Base-by-base conservation (phyloP, 2,888 invertebrate species). In the Drosophila nr. perissopoda region DNA sequence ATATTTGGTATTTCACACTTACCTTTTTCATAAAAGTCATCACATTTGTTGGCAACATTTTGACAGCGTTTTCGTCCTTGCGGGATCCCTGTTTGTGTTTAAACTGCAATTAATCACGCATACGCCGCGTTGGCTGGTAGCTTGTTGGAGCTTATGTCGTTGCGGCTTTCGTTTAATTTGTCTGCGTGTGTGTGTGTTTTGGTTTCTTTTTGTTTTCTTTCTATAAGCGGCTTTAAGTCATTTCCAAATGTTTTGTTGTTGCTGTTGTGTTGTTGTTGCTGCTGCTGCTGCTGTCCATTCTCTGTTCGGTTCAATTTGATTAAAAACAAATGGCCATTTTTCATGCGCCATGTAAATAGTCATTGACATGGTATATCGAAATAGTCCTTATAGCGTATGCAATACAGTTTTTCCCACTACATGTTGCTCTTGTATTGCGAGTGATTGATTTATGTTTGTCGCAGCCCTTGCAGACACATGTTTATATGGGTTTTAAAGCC, bases 1-100 rank as follows among this genome's bases (percentile, higher is more conserved):
- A 49, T 61, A 18, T 53, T 42, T 36, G 21, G 42, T 25, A 29
- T 36, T 36, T 40, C n/a, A 94, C 96, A 94, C 96, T 95, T 93
- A 97, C 97, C 97, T 97, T 97, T 94, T 97, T 97, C 96, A 97
- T 96, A 94, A 97, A 97, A 89, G 97, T 97, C 96, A 97, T 97
- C 92, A 97, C 97, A 94, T 97, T 97, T 88, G 97, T 96, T 81
- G 97, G 97, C 95, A 97, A 95, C 97, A 97, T 97, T 94, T 94
- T 92, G 90, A 71, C 65, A 68, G 77, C 65, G 51, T 64, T 66
- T 57, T 31, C 27, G 29, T 63, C 65, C 52, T 67, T 33, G 46
- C 25, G 46, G 27, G 40, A 10, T 48, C 46, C 61, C 49, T 57
- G 53, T 70, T 62, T 70, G 74, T 79, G 42, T 71, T 83, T 79